These are phyloP conservation scores for Amblyornis subalaris DNA, from an alignment of 2,113 vertebrate species.

Conservation along the genomic window DNA sequence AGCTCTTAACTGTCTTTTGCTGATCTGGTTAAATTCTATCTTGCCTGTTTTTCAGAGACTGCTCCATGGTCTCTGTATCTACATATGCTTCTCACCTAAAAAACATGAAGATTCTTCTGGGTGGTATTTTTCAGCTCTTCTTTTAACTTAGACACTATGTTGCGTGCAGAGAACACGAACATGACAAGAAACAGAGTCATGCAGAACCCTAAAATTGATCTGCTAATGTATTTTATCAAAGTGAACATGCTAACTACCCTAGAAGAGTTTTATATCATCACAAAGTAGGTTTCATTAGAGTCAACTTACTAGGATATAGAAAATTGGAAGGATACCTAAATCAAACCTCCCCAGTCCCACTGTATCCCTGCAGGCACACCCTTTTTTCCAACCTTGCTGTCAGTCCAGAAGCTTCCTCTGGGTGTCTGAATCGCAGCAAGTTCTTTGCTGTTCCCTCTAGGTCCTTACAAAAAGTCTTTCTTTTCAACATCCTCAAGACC, in stretches of 20 bases:
- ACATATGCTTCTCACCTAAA: background rate
- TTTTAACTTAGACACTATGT: background rate
- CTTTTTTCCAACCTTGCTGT: background rate
- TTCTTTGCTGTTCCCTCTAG: background rate
- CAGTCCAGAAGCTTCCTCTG: constrained; percentile 6
- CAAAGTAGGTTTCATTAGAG: background rate
- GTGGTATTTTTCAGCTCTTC: background rate
- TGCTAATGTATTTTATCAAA: background rate
- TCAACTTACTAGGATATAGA: background rate
- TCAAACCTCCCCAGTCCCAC: background rate
- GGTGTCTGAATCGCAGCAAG: background rate
- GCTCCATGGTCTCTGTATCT: background rate
- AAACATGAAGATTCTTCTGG: background rate
- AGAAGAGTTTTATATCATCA: background rate
- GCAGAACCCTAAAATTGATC: background rate
- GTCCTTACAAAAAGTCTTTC: background rate
- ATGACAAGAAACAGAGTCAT: background rate
- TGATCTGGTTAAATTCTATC: background rate
- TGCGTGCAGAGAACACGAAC: background rate
- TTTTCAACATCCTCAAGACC: background rate
- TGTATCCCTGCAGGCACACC: background rate
- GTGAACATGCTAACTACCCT: background rate
- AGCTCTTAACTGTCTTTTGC: background rate
- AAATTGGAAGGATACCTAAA: background rate
- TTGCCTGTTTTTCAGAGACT: background rate